These are phyloP conservation scores for Enteromius radiatus DNA, from an alignment of 2,797 vertebrate species.

Conservation along the genomic window DNA sequence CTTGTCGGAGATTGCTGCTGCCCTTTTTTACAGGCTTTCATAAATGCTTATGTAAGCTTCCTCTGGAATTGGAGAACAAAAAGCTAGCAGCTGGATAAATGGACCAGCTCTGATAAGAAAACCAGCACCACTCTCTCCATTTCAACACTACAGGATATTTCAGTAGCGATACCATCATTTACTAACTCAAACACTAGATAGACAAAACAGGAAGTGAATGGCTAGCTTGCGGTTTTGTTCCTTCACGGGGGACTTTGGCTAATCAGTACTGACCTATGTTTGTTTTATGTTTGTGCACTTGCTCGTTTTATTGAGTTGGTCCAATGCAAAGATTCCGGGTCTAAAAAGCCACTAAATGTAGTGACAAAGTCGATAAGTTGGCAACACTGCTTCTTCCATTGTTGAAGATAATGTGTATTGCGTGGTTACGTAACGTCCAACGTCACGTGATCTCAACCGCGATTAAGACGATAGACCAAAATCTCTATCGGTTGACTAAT, in stretches of 20 bases:
- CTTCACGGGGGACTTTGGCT: slow-evolving; percentile 20
- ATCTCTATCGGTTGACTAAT: too few relatives aligned
- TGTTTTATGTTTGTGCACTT: not conserved
- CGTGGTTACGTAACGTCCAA: too few relatives aligned
- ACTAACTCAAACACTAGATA: not conserved
- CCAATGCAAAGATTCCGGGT: too few relatives aligned
- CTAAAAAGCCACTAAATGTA: too few relatives aligned
- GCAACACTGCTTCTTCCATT: too few relatives aligned
- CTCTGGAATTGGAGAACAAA: slow-evolving; percentile 48
- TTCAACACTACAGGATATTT: slow-evolving; percentile 40
- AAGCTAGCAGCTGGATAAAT: slow-evolving; percentile 40
- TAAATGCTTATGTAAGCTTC: slow-evolving; percentile 39
- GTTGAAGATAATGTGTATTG: too few relatives aligned
- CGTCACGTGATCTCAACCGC: too few relatives aligned
- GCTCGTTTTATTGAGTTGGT: too few relatives aligned
- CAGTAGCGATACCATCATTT: slow-evolving; percentile 20
- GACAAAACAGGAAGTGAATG: slow-evolving; percentile 57
- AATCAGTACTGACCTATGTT: not conserved
- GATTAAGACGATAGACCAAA: too few relatives aligned
- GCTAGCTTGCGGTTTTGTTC: slow-evolving; percentile 11
- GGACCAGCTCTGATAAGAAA: slow-evolving; percentile 48
- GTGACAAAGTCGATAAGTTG: too few relatives aligned
- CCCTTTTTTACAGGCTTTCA: slow-evolving; percentile 21
- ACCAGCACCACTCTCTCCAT: slow-evolving; percentile 13
- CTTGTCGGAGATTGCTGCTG: not conserved